Percentiles rank a stretch among this genome's conserved stretches.
These are phyloP conservation scores for Drosophila stalkeri DNA, from an alignment of 2,888 invertebrate genomes.

Conservation along the genomic window DNA sequence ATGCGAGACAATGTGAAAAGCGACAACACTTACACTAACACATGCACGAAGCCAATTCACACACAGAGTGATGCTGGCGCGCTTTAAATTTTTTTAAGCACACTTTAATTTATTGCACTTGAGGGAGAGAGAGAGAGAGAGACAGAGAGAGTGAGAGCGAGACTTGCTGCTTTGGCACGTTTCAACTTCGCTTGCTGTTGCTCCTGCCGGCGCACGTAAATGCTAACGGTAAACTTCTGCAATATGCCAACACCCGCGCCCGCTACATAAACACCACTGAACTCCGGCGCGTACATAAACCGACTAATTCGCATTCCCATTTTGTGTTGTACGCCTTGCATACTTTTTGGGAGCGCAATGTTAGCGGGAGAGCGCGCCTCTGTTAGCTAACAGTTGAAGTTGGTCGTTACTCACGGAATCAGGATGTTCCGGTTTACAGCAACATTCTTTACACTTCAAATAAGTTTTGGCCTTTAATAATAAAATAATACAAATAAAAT, in stretches of 20 bases:
- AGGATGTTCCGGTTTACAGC: neutral
- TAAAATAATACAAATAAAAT: too few relatives aligned
- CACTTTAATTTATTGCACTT: constrained; percentile 62
- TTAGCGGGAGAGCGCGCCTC: constrained; percentile 10
- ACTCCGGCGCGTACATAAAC: constrained; percentile 35
- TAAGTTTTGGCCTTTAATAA: neutral
- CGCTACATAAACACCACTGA: constrained; percentile 15
- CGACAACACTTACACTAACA: neutral
- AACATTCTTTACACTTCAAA: neutral
- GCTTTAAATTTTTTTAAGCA: constrained; percentile 47
- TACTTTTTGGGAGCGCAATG: constrained; percentile 33
- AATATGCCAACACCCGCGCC: neutral
- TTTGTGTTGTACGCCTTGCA: constrained; percentile 19
- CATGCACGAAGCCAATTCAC: constrained; percentile 3
- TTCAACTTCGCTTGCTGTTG: constrained; percentile 33
- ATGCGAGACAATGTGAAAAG: constrained; percentile 45
- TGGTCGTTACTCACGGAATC: neutral
- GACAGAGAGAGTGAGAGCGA: too few relatives aligned
- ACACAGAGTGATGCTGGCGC: constrained; percentile 30
- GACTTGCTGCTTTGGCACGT: constrained; percentile 36
- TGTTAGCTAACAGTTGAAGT: constrained; percentile 35
- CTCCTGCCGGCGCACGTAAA: constrained; percentile 47
- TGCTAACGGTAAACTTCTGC: constrained; percentile 32
- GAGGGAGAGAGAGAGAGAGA: neutral
- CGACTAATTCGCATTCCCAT: constrained; percentile 33